Conservation (phyloP, 2,888 invertebrate species). For the Drosophila suboccidentalis region DNA sequence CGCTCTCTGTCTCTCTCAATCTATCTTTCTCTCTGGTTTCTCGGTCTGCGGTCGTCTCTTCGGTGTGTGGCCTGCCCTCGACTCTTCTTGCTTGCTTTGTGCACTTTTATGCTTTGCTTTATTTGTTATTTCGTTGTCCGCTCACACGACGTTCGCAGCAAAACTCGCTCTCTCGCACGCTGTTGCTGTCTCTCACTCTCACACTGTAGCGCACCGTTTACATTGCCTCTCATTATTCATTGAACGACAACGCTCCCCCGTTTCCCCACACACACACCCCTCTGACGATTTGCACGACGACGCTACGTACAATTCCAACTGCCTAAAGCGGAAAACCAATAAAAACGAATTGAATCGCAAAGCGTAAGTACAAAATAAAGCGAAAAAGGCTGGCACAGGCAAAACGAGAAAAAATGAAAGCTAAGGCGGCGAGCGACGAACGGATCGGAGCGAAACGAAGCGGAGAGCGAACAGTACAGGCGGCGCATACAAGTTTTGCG, state of each 20-base stretch:
- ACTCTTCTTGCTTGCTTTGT: constrained; percentile 66
- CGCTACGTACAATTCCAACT: constrained; percentile 78
- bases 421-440: constrained; percentile 62
- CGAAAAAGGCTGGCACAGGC: constrained; percentile 70
- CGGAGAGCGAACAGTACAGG: constrained; percentile 69
- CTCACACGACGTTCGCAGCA: constrained; percentile 57
- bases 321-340: constrained; percentile 83
- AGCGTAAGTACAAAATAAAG: constrained; percentile 81
- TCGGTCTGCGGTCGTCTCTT: constrained; percentile 48
- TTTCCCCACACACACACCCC: constrained; percentile 49
- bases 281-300: constrained; percentile 67
- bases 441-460: constrained; percentile 31
- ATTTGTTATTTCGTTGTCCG: constrained; percentile 70
- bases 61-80: constrained; percentile 46
- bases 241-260: constrained; percentile 68
- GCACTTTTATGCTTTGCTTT: constrained; percentile 77
- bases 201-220: constrained; percentile 49
- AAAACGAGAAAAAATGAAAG: constrained; percentile 77
- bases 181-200: constrained; percentile 44
- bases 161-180: constrained; percentile 42
- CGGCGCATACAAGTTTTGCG: constrained; percentile 79
- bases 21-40: constrained; percentile 37
- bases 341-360: constrained; percentile 81
- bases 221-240: constrained; percentile 80
- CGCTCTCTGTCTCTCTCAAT: constrained; percentile 20